Evolutionary conservation across 2,113 vertebrate genomes (phyloP).

Genomic region (Elgaria multicarinata): DNA sequence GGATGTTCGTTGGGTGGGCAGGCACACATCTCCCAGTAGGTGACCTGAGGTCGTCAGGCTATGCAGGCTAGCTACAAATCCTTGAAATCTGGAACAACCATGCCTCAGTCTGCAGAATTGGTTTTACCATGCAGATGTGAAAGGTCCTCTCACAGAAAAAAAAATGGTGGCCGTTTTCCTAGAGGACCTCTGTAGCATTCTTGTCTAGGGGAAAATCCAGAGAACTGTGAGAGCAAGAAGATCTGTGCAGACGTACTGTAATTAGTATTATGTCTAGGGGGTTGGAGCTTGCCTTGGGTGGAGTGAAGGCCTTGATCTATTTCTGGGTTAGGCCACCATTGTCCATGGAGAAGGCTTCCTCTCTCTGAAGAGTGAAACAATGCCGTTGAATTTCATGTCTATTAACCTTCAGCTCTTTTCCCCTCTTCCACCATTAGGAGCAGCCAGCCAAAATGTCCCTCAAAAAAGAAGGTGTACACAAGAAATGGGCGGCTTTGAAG

Average conservation of each 20-base stretch:
- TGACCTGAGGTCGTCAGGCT: not conserved
- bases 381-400: not conserved
- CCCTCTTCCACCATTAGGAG: slow-evolving; percentile 48
- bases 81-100: not conserved
- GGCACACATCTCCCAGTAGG: not conserved
- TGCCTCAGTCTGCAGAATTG: not conserved
- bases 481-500: slow-evolving; percentile 90
- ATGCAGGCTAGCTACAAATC: not conserved
- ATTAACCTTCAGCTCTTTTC: slow-evolving; percentile 9
- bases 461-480: slow-evolving; percentile 83
- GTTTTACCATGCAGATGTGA: not conserved
- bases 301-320: not conserved
- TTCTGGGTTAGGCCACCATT: not conserved
- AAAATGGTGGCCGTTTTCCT: not conserved
- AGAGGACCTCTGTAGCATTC: not conserved
- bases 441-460: slow-evolving; percentile 80
- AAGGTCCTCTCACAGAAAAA: no score
- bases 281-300: not conserved
- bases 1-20: not conserved
- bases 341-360: not conserved
- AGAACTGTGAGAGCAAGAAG: not conserved
- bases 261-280: not conserved
- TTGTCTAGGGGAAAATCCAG: not conserved
- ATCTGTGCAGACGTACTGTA: not conserved
- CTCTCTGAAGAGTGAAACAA: accelerated